Conservation (phyloP, 2,888 invertebrate genomes). For the Drosophila gaucha region DNA sequence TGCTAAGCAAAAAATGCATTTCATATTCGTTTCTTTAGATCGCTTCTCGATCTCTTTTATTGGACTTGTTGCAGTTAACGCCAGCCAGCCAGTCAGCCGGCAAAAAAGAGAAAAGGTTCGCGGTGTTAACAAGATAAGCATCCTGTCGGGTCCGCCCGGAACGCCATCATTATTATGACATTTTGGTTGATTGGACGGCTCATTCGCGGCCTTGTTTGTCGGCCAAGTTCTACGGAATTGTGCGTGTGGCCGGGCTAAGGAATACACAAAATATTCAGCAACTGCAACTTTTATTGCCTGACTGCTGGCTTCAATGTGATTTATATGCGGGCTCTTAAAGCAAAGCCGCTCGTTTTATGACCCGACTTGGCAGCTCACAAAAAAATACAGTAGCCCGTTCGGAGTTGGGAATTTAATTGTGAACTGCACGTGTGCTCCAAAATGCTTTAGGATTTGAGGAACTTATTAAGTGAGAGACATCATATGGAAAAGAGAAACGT, state of each 20-base stretch:
- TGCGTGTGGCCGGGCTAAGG: constrained; percentile 71
- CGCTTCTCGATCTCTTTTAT: constrained; percentile 24
- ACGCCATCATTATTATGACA: constrained; percentile 83
- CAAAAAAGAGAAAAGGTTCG: constrained; percentile 43
- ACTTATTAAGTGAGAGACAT: neutral
- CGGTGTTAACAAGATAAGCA: constrained; percentile 74
- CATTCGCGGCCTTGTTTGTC: constrained; percentile 51
- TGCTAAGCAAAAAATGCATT: constrained; percentile 52
- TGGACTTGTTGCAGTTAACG: constrained; percentile 16
- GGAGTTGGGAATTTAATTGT: constrained; percentile 33
- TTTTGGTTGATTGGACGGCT: constrained; percentile 73
- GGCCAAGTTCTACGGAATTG: constrained; percentile 69
- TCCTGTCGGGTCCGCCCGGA: constrained; percentile 54
- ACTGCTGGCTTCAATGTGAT: constrained; percentile 55
- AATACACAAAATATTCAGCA: constrained; percentile 41
- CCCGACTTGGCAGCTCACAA: constrained; percentile 24
- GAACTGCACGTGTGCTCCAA: constrained; percentile 26
- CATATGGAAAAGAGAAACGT: neutral
- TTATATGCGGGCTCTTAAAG: constrained; percentile 60
- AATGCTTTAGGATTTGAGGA: neutral
- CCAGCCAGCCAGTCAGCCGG: constrained; percentile 42
- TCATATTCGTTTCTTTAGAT: constrained; percentile 61
- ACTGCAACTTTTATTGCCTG: constrained; percentile 69
- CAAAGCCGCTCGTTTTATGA: constrained; percentile 66
- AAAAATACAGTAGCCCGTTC: constrained; percentile 53